A percentile compares a stretch with the other conserved stretches of the same genome.
Evolutionary conservation across 2,797 vertebrate genomes (phyloP).

Genomic region (Helostoma temminkii): DNA sequence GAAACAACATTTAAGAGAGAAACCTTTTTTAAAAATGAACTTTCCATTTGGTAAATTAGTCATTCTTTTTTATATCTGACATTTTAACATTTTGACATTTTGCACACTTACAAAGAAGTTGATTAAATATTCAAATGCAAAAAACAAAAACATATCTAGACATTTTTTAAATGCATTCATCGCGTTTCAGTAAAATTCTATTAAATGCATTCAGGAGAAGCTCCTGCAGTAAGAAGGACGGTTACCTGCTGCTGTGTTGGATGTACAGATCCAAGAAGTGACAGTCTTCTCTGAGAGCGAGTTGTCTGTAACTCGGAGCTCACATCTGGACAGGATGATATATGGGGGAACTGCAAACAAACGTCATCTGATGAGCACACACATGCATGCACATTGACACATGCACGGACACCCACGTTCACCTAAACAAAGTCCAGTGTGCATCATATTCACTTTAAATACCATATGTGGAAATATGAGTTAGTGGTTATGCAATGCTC

Average conservation of each 20-base stretch:
- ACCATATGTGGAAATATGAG: constrained; percentile 61
- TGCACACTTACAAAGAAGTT: not conserved
- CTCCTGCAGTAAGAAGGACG: constrained; percentile 3
- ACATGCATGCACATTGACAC: constrained; percentile 42
- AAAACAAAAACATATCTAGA: constrained; percentile 10
- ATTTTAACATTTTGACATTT: not conserved
- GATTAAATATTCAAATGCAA: constrained; percentile 3
- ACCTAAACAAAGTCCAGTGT: constrained; percentile 85
- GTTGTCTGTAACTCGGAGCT: constrained; percentile 81
- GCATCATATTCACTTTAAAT: constrained; percentile 64
- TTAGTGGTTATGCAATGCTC: constrained; percentile 61
- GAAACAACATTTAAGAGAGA: constrained; percentile 49
- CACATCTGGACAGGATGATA: constrained; percentile 82
- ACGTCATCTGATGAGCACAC: constrained; percentile 82
- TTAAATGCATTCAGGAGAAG: not conserved
- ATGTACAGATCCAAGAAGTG: constrained; percentile 76
- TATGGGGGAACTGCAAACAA: constrained; percentile 82
- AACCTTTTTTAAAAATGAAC: not conserved
- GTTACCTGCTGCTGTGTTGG: constrained; percentile 77
- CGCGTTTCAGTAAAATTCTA: not conserved
- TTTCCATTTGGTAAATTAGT: not conserved
- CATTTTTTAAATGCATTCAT: not conserved
- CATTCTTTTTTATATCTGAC: not conserved
- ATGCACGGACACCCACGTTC: constrained; percentile 40
- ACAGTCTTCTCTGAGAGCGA: constrained; percentile 78